Evolutionary conservation across 2,888 invertebrate species (phyloP).

Genomic region (Oxyteleia sp.): DNA sequence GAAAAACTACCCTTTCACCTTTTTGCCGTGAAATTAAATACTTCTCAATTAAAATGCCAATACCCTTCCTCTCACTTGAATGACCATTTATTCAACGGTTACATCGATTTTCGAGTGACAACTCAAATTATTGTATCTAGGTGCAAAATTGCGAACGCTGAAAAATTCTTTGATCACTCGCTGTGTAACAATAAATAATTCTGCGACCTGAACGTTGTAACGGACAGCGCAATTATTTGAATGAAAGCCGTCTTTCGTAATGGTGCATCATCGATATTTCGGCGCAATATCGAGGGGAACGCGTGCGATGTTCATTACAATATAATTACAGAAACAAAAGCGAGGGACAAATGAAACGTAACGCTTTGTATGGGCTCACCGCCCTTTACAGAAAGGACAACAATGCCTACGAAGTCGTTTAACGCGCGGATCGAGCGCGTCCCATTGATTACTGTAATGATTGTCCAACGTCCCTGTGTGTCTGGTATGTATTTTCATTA

Average conservation of each 20-base stretch:
- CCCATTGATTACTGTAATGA: slow-evolving; percentile 78
- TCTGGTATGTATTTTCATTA: slow-evolving; percentile 81
- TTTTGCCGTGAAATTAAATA: too few relatives aligned
- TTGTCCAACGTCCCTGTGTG: slow-evolving; percentile 75
- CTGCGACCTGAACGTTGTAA: slow-evolving; percentile 44
- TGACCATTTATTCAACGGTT: background rate
- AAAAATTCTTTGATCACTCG: slow-evolving; percentile 54
- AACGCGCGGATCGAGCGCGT: slow-evolving; percentile 74
- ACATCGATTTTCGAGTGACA: slow-evolving; percentile 8
- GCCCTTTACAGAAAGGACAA: slow-evolving; percentile 72
- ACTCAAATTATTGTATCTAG: slow-evolving; percentile 10
- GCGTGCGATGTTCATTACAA: slow-evolving; percentile 72
- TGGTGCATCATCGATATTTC: slow-evolving; percentile 61
- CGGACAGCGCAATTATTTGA: slow-evolving; percentile 66
- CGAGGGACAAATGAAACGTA: slow-evolving; percentile 72
- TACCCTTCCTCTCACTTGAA: slow-evolving; percentile 11
- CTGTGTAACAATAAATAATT: slow-evolving; percentile 57
- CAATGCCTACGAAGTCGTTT: slow-evolving; percentile 68
- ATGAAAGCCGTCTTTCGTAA: slow-evolving; percentile 69
- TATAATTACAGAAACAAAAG: slow-evolving; percentile 74
- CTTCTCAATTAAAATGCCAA: background rate
- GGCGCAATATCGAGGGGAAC: slow-evolving; percentile 59
- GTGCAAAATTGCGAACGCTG: slow-evolving; percentile 20
- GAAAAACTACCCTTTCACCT: too few relatives aligned
- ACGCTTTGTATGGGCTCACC: slow-evolving; percentile 66